Conservation (phyloP, 2,888 invertebrate genomes). For the Trileptium ribeirensis region DNA sequence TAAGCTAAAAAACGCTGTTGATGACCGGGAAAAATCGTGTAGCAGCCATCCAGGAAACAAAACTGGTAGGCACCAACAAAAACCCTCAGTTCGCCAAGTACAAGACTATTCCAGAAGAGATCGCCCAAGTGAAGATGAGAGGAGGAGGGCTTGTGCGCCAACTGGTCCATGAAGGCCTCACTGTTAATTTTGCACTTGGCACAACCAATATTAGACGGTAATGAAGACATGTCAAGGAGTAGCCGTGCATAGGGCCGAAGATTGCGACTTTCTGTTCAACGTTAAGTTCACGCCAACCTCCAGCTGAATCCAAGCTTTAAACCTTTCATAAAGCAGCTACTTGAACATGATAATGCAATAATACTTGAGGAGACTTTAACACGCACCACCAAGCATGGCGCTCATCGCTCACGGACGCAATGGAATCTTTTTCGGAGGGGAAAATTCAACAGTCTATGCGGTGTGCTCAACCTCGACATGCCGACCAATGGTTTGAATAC, state of each 20-base stretch:
- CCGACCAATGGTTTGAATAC: neutral
- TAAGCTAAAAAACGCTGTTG: neutral
- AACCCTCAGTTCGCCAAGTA: neutral
- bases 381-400: neutral
- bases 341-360: too few relatives aligned
- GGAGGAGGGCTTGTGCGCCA: neutral
- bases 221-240: neutral
- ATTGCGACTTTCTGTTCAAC: neutral
- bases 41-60: neutral
- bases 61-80: neutral
- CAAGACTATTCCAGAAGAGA: neutral
- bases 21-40: neutral
- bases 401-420: too few relatives aligned
- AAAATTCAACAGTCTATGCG: neutral
- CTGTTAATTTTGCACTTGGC: neutral
- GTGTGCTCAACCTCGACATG: too few relatives aligned
- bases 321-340: too few relatives aligned
- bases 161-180: neutral
- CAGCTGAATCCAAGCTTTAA: neutral
- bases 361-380: neutral
- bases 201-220: neutral
- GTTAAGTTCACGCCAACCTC: neutral
- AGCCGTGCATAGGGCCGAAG: neutral
- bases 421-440: neutral
- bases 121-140: neutral